Percentiles rank a stretch among this genome's conserved stretches.
phyloP scores from a whole-genome alignment of 92 coral and sea anemone genomes.

The Parazoanthus darwini region DNA sequence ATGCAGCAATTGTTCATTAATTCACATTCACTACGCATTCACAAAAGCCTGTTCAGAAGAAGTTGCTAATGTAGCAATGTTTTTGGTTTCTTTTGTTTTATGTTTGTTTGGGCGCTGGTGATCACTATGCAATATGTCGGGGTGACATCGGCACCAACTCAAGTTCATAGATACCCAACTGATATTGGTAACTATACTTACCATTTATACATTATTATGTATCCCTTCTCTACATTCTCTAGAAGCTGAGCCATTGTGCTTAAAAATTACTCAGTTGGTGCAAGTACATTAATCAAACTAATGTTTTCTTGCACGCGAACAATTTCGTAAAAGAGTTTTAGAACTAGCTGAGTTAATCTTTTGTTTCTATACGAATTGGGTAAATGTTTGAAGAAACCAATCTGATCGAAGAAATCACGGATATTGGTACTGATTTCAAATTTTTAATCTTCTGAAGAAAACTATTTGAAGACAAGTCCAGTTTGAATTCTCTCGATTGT shows the following conservation, averaged over 20 bases:
- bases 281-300: background rate
- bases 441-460: background rate
- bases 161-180: constrained; percentile 91
- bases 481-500: background rate
- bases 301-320: background rate
- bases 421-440: background rate
- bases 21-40: background rate
- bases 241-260: constrained; percentile 41
- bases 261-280: background rate
- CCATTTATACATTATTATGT: constrained; percentile 21
- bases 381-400: too few species aligned
- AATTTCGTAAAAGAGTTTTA: background rate
- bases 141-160: constrained; percentile 90
- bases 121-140: constrained; percentile 96
- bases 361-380: too few species aligned
- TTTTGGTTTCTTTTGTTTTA: constrained; percentile 63
- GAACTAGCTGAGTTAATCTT: background rate
- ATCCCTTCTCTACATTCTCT: background rate
- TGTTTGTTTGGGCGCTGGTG: constrained; percentile 91
- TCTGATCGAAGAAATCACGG: background rate
- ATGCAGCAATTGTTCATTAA: background rate
- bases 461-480: background rate
- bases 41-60: constrained; percentile 6
- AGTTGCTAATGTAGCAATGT: constrained; percentile 32
- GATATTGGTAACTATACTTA: constrained; percentile 84